Conservation (phyloP, 1,140 invertebrate species). For the Bombus confusus region DNA sequence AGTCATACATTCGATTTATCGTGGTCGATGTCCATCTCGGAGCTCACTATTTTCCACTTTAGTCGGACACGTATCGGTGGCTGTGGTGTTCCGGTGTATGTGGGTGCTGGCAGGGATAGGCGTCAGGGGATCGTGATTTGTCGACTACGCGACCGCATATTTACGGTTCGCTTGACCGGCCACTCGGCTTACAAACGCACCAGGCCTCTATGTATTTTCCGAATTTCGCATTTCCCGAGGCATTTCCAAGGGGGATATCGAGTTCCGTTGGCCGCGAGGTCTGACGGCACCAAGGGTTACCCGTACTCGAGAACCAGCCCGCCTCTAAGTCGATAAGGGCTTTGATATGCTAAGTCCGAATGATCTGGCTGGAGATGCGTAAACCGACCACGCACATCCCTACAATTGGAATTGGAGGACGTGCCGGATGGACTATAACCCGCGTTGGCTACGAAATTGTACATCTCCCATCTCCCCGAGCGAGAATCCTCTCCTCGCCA, state of each 20-base stretch:
- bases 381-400: constrained; percentile 67
- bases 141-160: constrained; percentile 48
- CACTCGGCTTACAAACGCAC: constrained; percentile 6
- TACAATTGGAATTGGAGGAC: constrained; percentile 69
- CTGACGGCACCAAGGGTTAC: constrained; percentile 40
- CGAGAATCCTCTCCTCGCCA: neutral
- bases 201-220: constrained; percentile 54
- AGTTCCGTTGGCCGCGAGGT: constrained; percentile 51
- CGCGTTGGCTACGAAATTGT: constrained; percentile 27
- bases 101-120: constrained; percentile 26
- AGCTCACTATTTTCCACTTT: constrained; percentile 47
- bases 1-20: constrained; percentile 48
- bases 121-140: constrained; percentile 47
- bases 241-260: constrained; percentile 75
- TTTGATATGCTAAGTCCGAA: constrained; percentile 80
- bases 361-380: constrained; percentile 73
- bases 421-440: neutral
- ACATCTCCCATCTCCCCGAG: neutral
- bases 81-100: neutral
- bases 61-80: constrained; percentile 20
- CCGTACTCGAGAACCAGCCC: constrained; percentile 46
- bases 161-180: constrained; percentile 55
- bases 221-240: constrained; percentile 73
- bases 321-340: constrained; percentile 72
- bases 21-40: constrained; percentile 35